Evolutionary conservation across 64 coral and sea anemone species (phyloP), one percentile per base, ranked within the genome.

Genomic region (Montipora capricornis): DNA sequence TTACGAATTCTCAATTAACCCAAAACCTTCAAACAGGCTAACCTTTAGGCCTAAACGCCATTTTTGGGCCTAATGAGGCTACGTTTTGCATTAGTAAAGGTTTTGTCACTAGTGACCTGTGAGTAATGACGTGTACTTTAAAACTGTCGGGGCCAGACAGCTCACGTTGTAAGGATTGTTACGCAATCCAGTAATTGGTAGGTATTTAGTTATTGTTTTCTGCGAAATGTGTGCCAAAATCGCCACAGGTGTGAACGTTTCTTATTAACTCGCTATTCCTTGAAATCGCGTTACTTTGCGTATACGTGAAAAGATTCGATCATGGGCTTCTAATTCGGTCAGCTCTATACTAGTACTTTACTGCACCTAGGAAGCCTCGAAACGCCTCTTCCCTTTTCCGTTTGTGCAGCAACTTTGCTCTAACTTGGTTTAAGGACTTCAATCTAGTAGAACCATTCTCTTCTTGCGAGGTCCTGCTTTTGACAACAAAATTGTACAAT

Each of bases 331-430:
- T 14, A 64, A 64, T 9, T 64, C 60, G 60, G 60, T 64, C 60
- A 64, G 60, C 14, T 64, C 5, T 64, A 64, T 64, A 64, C 60
- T 64, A 64, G 60, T 64, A 64, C 12, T 19, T 64, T 64, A 64
- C 60, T 64, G 68, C 17, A 24, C 68, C 68, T n/a, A 71, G 5
- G 68, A 71, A 71, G 68, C 68, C 68, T 20, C 19, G 68, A 20
- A 71, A 71, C 68, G 19, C 68, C 68, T 71, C 68, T 71, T 71
- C 68, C 17, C 20, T 71, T 71, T 71, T 71, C 68, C 20, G 17
- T 71, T 71, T 71, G 68, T 71, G 68, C 68, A 71, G 68, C 68
- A 71, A 24, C 68, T 71, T 71, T 4, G 68, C 68, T 71, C 68
- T 71, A 3, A 71, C 68, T 71, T 71, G 68, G 68, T 71, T 71